These are phyloP conservation scores for Drosophila imparisetae DNA, from an alignment of 2,888 invertebrate genomes.

Conservation along the genomic window DNA sequence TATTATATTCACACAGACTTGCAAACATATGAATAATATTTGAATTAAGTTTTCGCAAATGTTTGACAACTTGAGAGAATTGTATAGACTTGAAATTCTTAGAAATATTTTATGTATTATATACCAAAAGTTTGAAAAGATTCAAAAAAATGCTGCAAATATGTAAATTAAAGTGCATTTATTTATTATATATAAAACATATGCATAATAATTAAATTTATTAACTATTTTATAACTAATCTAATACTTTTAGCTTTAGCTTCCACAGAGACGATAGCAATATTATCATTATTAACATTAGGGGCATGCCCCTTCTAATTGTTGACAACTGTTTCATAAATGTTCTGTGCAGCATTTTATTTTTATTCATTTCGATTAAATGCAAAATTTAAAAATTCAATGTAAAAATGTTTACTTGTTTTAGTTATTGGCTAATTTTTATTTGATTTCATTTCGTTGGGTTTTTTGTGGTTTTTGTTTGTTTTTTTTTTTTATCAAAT, in stretches of 20 bases:
- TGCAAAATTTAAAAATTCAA: neutral
- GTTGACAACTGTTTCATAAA: neutral
- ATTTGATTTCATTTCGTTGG: slow-evolving; percentile 18
- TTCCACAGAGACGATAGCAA: neutral
- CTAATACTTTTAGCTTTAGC: neutral
- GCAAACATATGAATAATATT: neutral
- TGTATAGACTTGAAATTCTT: neutral
- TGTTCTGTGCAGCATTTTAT: neutral
- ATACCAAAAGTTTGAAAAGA: too few species aligned
- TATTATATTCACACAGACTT: neutral
- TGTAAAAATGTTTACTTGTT: slow-evolving; percentile 10
- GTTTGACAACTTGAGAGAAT: neutral
- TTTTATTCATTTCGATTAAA: neutral
- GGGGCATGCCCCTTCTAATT: neutral
- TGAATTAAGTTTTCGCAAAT: neutral
- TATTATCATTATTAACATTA: neutral
- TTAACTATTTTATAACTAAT: too few species aligned
- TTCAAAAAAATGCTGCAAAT: too few species aligned
- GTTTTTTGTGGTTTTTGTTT: slow-evolving; percentile 7
- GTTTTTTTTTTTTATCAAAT: slow-evolving; percentile 56
- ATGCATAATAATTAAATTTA: neutral
- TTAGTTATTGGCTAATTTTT: slow-evolving; percentile 36
- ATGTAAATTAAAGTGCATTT: too few species aligned
- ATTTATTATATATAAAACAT: neutral
- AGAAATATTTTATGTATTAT: neutral